phyloP scores from a whole-genome alignment of 2,113 vertebrate species.

The Hydropotes inermis region DNA sequence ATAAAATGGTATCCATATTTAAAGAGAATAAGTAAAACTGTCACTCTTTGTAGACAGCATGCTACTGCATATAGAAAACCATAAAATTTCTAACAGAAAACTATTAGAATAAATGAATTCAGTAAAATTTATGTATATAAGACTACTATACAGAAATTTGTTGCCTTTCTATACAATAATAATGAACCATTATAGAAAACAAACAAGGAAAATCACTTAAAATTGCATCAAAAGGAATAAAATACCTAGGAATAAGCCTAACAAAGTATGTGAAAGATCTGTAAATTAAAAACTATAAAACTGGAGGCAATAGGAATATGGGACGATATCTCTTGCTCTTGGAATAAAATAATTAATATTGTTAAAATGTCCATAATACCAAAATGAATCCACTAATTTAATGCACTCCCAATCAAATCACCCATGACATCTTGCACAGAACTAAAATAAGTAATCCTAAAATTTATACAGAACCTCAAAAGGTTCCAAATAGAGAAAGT shows the following conservation, averaged over 20 bases:
- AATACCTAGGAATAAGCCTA: neutral
- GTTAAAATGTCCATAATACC: neutral
- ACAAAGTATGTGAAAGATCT: neutral
- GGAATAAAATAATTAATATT: neutral
- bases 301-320: neutral
- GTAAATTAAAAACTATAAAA: neutral
- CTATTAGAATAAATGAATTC: neutral
- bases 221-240: neutral
- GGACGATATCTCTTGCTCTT: neutral
- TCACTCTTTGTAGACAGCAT: neutral
- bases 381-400: neutral
- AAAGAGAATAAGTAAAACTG: neutral
- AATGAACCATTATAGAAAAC: neutral
- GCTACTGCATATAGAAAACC: neutral
- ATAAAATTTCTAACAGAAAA: neutral
- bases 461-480: neutral
- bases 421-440: neutral
- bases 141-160: neutral
- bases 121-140: neutral
- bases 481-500: neutral
- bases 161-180: neutral
- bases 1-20: neutral
- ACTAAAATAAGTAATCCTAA: neutral
- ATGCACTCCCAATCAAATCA: neutral
- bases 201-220: neutral